A percentile compares a stretch with the other conserved stretches of the same genome.
Conservation (phyloP, 2,888 invertebrate species). For the Didymodactylos carnosus region DNA sequence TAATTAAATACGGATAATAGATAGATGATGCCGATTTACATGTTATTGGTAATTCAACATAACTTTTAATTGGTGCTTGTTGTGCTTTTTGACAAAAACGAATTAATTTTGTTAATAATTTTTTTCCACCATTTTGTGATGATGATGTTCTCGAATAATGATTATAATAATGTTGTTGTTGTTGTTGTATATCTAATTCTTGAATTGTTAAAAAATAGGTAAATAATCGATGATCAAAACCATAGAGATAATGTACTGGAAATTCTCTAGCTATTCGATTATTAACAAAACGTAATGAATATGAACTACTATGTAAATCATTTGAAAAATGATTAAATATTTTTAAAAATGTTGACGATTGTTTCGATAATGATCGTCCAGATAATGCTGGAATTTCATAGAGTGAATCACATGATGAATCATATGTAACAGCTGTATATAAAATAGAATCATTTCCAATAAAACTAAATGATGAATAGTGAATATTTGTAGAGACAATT, state of each 20-base stretch:
- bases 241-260: neutral
- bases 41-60: neutral
- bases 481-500: neutral
- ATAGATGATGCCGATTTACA: neutral
- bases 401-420: neutral
- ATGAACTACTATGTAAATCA: neutral
- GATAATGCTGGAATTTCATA: neutral
- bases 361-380: neutral
- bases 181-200: neutral
- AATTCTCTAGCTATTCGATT: neutral
- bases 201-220: neutral
- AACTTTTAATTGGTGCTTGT: neutral
- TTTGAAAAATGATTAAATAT: neutral
- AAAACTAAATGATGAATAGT: neutral
- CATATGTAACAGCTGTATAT: neutral
- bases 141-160: too few species aligned
- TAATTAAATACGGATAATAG: neutral
- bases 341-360: neutral
- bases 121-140: too few species aligned
- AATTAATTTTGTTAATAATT: neutral
- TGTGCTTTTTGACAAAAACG: neutral
- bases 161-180: too few species aligned
- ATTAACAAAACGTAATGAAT: neutral
- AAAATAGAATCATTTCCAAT: neutral
- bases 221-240: neutral